A percentile compares a stretch with the other conserved stretches of the same genome.
phyloP scores from a whole-genome alignment of 2,113 vertebrate genomes.

The Lamprotornis superbus region DNA sequence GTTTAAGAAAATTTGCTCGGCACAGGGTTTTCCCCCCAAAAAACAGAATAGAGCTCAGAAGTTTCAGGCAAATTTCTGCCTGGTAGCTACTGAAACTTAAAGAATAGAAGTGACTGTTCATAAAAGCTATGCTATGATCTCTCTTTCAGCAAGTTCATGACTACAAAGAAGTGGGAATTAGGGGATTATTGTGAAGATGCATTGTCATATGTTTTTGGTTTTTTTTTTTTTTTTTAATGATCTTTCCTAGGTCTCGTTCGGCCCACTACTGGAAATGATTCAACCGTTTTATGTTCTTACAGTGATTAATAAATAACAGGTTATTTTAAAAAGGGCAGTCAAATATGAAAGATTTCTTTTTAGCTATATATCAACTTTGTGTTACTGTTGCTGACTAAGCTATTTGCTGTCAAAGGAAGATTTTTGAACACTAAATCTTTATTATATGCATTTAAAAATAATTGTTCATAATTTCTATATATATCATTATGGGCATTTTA shows the following conservation, averaged over 20 bases:
- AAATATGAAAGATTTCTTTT: not conserved
- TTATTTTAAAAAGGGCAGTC: not conserved
- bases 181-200: not conserved
- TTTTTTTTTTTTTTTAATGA: too few species aligned
- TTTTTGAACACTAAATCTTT: not conserved
- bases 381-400: not conserved
- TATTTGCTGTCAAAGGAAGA: not conserved
- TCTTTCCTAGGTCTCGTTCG: not conserved
- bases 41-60: not conserved
- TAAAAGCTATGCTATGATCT: not conserved
- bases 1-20: not conserved
- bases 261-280: not conserved
- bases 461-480: too few species aligned
- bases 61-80: not conserved
- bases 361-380: not conserved
- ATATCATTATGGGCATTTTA: not conserved
- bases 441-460: not conserved
- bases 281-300: not conserved
- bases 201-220: too few species aligned
- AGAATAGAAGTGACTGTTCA: not conserved
- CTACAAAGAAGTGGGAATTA: not conserved
- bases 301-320: not conserved
- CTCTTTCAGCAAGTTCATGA: not conserved
- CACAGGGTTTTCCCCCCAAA: rapidly evolving
- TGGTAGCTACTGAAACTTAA: not conserved